Evolutionary conservation across 2,797 vertebrate genomes (phyloP).

Genomic region (Merluccius polli): DNA sequence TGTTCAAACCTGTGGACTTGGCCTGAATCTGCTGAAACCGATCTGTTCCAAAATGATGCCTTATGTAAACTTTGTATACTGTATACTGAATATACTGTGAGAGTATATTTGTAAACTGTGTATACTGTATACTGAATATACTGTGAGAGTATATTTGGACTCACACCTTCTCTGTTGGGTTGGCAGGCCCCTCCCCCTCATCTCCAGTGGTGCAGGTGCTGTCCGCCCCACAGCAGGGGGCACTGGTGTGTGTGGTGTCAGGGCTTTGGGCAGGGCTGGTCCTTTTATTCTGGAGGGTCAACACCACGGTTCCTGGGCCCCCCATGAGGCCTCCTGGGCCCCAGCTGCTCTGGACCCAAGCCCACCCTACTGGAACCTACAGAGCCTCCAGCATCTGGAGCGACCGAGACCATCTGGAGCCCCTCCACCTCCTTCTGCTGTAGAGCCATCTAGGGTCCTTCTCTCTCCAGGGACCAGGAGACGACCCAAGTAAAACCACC

Average conservation of each 20-base stretch:
- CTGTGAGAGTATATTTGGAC: background rate
- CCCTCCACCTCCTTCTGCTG: constrained; percentile 41
- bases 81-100: too few species aligned
- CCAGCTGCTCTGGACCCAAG: background rate
- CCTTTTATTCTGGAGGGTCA: constrained; percentile 51
- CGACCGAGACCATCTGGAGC: constrained; percentile 22
- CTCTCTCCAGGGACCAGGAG: background rate
- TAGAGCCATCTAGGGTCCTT: constrained; percentile 31
- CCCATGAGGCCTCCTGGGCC: background rate
- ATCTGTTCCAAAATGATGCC: too few species aligned
- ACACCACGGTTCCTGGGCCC: constrained; percentile 15
- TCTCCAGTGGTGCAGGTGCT: constrained; percentile 30
- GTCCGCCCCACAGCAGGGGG: background rate
- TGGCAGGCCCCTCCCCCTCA: constrained; percentile 22
- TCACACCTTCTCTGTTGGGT: background rate
- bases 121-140: background rate
- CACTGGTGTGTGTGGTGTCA: constrained; percentile 47
- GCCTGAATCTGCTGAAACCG: too few species aligned
- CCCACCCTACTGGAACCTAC: constrained; percentile 24
- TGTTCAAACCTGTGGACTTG: too few species aligned
- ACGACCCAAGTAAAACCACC: background rate
- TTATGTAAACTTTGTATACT: too few species aligned
- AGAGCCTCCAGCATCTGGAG: constrained; percentile 37
- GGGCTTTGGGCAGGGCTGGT: constrained; percentile 18
- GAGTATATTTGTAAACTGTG: too few species aligned